These are phyloP conservation scores for Patella caerulea DNA, from an alignment of 2,888 invertebrate species.

Conservation along the genomic window DNA sequence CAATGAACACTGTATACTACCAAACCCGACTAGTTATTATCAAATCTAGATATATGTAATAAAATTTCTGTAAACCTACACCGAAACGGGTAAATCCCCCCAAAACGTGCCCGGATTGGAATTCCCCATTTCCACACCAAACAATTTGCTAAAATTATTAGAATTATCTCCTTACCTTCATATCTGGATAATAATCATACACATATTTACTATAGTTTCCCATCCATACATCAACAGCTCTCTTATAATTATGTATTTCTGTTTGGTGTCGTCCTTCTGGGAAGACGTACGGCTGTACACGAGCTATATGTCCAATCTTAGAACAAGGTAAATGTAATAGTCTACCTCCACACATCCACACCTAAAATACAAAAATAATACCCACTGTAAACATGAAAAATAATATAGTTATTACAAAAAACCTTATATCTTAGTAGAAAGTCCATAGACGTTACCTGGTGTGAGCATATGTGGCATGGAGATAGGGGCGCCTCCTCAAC, in stretches of 20 bases:
- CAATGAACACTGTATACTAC: no score
- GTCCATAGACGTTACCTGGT: no score
- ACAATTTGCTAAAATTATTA: no score
- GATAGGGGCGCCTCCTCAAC: no score
- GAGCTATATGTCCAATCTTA: slow-evolving; percentile 63
- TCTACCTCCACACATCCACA: slow-evolving; percentile 65
- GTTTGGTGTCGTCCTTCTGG: slow-evolving; percentile 51
- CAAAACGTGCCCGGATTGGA: not conserved
- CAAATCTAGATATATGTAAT: no score
- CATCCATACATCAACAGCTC: slow-evolving; percentile 60
- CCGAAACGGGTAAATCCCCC: no score
- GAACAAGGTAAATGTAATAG: slow-evolving; percentile 64
- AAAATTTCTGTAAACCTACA: no score
- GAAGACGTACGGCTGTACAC: slow-evolving; percentile 62
- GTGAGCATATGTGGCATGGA: no score
- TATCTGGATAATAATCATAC: slow-evolving; percentile 54
- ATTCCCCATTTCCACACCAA: not conserved
- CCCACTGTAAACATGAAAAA: not conserved
- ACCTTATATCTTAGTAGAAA: no score
- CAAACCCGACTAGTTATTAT: no score
- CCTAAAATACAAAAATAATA: slow-evolving; percentile 37
- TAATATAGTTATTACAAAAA: no score
- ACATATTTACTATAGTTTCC: slow-evolving; percentile 51
- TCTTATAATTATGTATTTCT: slow-evolving; percentile 60
- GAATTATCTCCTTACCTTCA: slow-evolving; percentile 46